Percentiles rank a stretch among this genome's conserved stretches.
These are phyloP conservation scores for Mesopsocus fuscifrons DNA, from an alignment of 2,888 invertebrate genomes.

Conservation along the genomic window DNA sequence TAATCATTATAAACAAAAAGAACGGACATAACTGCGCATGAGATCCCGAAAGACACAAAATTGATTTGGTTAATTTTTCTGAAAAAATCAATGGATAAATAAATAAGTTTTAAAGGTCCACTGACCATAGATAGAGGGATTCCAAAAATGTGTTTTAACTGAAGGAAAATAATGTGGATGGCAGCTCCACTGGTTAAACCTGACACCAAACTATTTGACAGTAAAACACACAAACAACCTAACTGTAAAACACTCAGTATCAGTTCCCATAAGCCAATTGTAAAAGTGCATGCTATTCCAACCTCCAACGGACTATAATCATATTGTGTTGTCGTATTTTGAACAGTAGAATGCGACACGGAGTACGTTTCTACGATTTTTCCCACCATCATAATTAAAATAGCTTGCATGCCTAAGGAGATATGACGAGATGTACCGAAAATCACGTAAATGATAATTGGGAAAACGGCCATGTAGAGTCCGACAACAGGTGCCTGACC, in stretches of 20 bases:
- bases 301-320: slow-evolving; percentile 36
- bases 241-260: slow-evolving; percentile 22
- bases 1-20: slow-evolving; percentile 48
- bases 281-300: slow-evolving; percentile 50
- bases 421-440: slow-evolving; percentile 15
- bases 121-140: slow-evolving; percentile 31
- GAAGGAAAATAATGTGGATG: slow-evolving; percentile 61
- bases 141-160: slow-evolving; percentile 42
- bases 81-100: slow-evolving; percentile 34
- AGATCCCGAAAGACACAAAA: slow-evolving; percentile 42
- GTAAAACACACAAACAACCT: slow-evolving; percentile 49
- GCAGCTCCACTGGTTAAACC: slow-evolving; percentile 77
- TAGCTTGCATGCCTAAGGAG: slow-evolving; percentile 15
- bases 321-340: slow-evolving; percentile 16
- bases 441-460: slow-evolving; percentile 15
- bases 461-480: slow-evolving; percentile 15
- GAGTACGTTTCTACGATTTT: slow-evolving; percentile 21
- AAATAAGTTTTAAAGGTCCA: slow-evolving; percentile 41
- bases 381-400: slow-evolving; percentile 15
- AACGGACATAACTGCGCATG: slow-evolving; percentile 41
- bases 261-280: slow-evolving; percentile 57
- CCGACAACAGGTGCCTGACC: slow-evolving; percentile 14
- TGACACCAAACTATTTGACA: slow-evolving; percentile 61
- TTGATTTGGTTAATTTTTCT: slow-evolving; percentile 33
- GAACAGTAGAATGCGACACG: slow-evolving; percentile 10